A percentile compares a stretch with the other conserved stretches of the same genome.
Conservation (phyloP, 2,797 vertebrate species). For the Pteronotus mesoamericanus region DNA sequence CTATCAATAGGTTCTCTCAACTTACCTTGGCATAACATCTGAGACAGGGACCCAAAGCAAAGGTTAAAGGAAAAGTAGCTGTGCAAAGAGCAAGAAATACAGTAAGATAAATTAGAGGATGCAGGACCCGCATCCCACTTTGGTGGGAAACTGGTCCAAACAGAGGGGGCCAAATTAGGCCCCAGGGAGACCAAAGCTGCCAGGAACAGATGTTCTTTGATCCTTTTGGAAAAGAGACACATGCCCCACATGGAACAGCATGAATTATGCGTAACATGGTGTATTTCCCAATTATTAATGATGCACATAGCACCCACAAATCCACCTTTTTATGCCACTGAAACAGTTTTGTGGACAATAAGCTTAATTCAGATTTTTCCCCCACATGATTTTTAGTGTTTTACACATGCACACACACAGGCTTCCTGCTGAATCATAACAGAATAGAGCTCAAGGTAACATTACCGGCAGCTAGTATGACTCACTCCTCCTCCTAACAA, state of each 20-base stretch:
- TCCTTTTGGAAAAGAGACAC: conserved; percentile 36
- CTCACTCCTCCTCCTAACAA: background rate
- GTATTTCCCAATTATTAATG: conserved; percentile 11
- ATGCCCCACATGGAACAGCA: background rate
- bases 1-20: conserved; percentile 13
- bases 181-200: background rate
- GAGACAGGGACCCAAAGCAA: conserved; percentile 1
- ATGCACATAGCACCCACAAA: background rate
- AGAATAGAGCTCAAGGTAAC: background rate
- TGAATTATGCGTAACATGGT: background rate
- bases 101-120: conserved; percentile 56
- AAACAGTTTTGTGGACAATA: background rate
- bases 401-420: background rate
- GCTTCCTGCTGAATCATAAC: background rate
- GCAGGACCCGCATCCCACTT: conserved; percentile 32
- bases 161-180: background rate
- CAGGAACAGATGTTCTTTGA: conserved; percentile 56
- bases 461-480: background rate
- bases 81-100: conserved; percentile 30
- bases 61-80: conserved; percentile 40
- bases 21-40: conserved; percentile 41
- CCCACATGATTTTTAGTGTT: background rate
- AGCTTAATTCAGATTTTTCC: background rate
- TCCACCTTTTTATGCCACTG: background rate
- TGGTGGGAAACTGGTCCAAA: conserved; percentile 46